Base-by-base conservation (phyloP, 1,140 invertebrate species). In the Apolygus lucorum region DNA sequence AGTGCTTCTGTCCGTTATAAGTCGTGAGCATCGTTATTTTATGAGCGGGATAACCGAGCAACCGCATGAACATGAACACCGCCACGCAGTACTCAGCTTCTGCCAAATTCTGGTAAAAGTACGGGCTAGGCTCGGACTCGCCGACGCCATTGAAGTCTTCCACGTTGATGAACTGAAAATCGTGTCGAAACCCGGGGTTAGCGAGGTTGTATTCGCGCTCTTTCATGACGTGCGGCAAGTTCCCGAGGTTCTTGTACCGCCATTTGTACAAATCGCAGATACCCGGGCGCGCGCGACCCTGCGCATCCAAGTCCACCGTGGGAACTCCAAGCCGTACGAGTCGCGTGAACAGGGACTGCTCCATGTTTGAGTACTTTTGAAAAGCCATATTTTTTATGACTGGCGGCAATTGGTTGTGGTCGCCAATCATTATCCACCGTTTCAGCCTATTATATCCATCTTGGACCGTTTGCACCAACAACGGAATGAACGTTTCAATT, bases 311-410 rank as follows among this genome's bases (percentile, higher is more conserved):
- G 77, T 99, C 92, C 27, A 99, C 90, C 1, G 95, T 96, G 0
- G 97, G 96, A 0, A 99, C 96, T 0, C 96, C 95, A 0, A 99
- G 83, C 17, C 96, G 81, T 0, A 99, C 96, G 77, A 99, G 90
- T 63, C 98, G 82, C 0, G 96, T 96, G 78, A 99, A 99, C 1
- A 99, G 82, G 29, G 93, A 96, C 78, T 99, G 98, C 77, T 99
- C 98, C 97, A 99, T 99, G 77, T 99, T 99, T 2, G 93, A 96
- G 79, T 96, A 99, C 78, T 99, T 99, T 80, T 99, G 96, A 80
- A 99, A 99, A 17, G 96, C 96, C 92, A 99, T 98, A 78, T 99
- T 99, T 79, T 99, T 99, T 42, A 99, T 98, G 11, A 99, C 95
- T 0, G 98, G 98, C 0, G 98, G 98, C 72, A 99, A 82, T 79